Evolutionary conservation across 2,113 vertebrate species (phyloP).

Genomic region (Thunnus thynnus): DNA sequence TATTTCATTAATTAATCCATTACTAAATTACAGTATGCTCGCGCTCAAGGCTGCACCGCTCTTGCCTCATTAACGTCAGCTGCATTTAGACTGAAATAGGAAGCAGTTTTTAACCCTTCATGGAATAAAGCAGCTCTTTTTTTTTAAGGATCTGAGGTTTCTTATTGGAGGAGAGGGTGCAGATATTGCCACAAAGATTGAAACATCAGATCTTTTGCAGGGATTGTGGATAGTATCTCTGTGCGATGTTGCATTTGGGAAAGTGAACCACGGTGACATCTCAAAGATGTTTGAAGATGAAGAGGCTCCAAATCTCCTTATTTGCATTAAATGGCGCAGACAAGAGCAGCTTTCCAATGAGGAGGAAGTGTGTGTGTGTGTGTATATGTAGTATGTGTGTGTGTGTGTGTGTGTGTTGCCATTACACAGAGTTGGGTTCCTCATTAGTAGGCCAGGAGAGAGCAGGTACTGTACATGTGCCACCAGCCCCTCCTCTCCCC

Average conservation of each 20-base stretch:
- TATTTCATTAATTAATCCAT: constrained; percentile 30
- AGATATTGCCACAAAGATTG: neutral
- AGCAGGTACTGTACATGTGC: constrained; percentile 35
- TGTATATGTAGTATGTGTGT: neutral
- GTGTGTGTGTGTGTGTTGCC: constrained; percentile 8
- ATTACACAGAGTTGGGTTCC: constrained; percentile 16
- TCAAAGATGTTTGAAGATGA: constrained; percentile 6
- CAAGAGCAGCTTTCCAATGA: too few relatives aligned
- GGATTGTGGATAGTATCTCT: neutral
- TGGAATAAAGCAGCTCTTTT: neutral
- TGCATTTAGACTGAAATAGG: constrained; percentile 11
- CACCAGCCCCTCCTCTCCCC: neutral
- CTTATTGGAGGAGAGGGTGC: neutral
- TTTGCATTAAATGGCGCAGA: constrained; percentile 11
- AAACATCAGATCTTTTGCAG: neutral
- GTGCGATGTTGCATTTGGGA: neutral
- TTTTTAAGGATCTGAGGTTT: too few relatives aligned
- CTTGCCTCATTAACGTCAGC: constrained; percentile 10
- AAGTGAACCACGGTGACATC: neutral
- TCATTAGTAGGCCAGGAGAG: constrained; percentile 51
- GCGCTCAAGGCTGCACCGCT: neutral
- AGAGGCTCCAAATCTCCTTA: neutral
- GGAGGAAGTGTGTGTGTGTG: neutral
- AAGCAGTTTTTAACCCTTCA: neutral
- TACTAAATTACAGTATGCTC: neutral